A percentile compares a stretch with the other conserved stretches of the same genome.
phyloP scores from a whole-genome alignment of 2,888 invertebrate genomes.

The Ashinkailepas kermadecensis region DNA sequence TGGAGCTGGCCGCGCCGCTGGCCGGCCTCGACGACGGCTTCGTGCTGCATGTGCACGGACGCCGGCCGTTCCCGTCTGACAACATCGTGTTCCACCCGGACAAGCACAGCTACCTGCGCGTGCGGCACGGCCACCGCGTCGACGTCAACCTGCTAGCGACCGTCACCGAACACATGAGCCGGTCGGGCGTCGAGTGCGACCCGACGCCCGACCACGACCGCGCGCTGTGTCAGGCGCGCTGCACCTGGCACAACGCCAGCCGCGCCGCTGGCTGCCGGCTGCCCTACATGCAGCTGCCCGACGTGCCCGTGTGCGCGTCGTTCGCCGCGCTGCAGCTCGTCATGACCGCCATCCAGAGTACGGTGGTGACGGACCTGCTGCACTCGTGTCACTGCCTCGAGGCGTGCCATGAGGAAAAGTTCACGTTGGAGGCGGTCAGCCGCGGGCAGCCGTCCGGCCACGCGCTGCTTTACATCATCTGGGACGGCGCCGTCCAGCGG shows the following conservation, averaged over 20 bases:
- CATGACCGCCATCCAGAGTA: not conserved
- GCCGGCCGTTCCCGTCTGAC: not conserved
- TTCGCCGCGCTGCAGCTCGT: not conserved
- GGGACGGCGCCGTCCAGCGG: not conserved
- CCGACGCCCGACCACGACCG: not conserved
- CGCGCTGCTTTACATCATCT: not conserved
- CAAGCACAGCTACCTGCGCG: not conserved
- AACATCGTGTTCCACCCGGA: not conserved
- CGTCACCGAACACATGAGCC: not conserved
- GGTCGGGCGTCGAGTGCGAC: not conserved
- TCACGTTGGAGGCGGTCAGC: not conserved
- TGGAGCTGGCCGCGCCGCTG: not conserved
- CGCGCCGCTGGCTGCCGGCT: not conserved
- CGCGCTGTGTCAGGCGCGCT: not conserved
- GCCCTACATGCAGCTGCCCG: not conserved
- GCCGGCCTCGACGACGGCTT: not conserved
- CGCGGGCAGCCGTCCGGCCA: not conserved
- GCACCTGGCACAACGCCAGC: not conserved
- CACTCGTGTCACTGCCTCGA: not conserved
- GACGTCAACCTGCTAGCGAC: not conserved
- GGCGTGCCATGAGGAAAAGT: not conserved
- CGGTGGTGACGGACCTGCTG: not conserved
- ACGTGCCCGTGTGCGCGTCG: not conserved
- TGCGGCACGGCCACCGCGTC: not conserved
- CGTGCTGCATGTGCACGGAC: not conserved